Conservation (phyloP, 2,113 vertebrate species). For the Rhipidura dahli region DNA sequence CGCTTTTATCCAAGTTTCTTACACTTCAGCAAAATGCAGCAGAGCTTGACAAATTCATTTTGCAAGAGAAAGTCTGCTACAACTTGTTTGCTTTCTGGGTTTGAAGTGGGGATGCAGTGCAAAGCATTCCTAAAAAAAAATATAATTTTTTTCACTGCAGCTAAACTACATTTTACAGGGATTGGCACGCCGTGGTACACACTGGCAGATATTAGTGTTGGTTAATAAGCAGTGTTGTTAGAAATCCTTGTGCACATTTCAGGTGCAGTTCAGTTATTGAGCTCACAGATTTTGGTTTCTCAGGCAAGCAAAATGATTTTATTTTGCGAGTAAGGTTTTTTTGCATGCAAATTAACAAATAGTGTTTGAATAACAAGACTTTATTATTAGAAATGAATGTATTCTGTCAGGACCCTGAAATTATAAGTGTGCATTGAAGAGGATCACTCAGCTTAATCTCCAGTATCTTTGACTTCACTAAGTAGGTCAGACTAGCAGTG, state of each 20-base stretch:
- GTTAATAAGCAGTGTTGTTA: background rate
- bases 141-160: background rate
- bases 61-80: slow-evolving; percentile 11
- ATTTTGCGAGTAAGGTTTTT: background rate
- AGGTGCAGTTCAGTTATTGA: background rate
- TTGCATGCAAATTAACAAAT: background rate
- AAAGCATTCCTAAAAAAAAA: background rate
- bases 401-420: background rate
- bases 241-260: background rate
- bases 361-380: background rate
- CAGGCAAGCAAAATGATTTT: background rate
- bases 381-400: background rate
- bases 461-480: background rate
- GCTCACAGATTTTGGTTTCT: background rate
- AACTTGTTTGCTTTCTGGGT: slow-evolving; percentile 2
- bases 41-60: slow-evolving; percentile 44
- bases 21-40: slow-evolving; percentile 39
- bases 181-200: background rate
- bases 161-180: background rate
- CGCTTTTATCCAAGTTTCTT: slow-evolving; percentile 19
- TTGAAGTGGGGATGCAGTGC: background rate
- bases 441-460: background rate
- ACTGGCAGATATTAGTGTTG: fast-evolving
- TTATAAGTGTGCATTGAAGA: background rate
- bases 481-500: background rate